These are phyloP conservation scores for Leptosomus discolor DNA, from an alignment of 2,113 vertebrate species.

Conservation along the genomic window DNA sequence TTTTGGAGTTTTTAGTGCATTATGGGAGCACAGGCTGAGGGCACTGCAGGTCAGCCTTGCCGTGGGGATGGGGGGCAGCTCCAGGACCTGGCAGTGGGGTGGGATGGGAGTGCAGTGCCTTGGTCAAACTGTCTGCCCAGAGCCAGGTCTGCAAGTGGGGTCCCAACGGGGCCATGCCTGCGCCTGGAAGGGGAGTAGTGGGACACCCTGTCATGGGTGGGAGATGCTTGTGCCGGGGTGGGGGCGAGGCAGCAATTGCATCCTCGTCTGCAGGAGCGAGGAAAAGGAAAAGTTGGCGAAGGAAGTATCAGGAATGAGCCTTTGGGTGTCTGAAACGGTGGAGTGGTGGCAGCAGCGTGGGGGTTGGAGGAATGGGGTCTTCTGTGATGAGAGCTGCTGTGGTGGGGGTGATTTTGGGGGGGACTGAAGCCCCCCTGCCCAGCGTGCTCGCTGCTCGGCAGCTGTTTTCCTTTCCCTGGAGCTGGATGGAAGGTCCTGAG, in stretches of 20 bases:
- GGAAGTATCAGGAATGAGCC: not conserved
- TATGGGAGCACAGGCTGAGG: not conserved
- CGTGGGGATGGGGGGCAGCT: not conserved
- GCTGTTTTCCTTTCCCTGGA: not conserved
- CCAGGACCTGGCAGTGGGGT: not conserved
- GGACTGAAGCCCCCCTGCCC: not conserved
- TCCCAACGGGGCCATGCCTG: fast-evolving
- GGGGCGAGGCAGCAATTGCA: not conserved
- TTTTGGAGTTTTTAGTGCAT: not conserved
- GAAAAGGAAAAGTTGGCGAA: not conserved
- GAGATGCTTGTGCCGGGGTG: not conserved
- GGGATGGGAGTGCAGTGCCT: not conserved
- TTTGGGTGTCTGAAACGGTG: not conserved
- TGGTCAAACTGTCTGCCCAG: not conserved
- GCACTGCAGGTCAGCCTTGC: not conserved
- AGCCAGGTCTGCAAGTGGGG: too few relatives aligned
- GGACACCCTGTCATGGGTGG: not conserved
- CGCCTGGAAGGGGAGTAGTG: too few relatives aligned
- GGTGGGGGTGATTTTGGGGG: not conserved
- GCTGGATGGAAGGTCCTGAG: not conserved
- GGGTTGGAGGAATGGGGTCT: not conserved
- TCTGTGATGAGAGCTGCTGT: not conserved
- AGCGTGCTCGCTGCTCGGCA: fast-evolving
- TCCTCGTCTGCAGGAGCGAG: not conserved
- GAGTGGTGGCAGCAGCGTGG: not conserved